Base-by-base conservation (phyloP, 2,888 invertebrate genomes). In the Caenorhabditis sp. region DNA sequence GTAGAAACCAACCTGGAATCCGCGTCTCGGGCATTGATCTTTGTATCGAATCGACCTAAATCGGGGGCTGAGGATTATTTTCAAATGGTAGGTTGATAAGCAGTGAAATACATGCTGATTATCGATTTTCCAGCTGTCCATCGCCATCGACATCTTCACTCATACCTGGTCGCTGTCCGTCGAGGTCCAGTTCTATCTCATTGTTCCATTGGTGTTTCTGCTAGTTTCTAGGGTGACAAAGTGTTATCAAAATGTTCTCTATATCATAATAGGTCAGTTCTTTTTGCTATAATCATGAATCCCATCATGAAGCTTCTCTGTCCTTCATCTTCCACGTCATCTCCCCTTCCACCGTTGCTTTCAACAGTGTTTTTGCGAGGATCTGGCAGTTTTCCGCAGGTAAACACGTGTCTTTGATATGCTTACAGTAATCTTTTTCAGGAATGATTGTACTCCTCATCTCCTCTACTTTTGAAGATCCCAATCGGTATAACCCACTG, bases 91-190 rank as follows among this genome's bases (percentile, higher is more conserved):
- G n/a, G n/a, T 20, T 13, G n/a, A 13, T 50, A n/a, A n/a, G n/a
- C n/a, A n/a, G n/a, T n/a, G n/a, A n/a, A n/a, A n/a, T n/a, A n/a
- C n/a, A n/a, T n/a, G n/a, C n/a, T n/a, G n/a, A n/a, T n/a, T n/a
- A n/a, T n/a, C n/a, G n/a, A n/a, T n/a, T n/a, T n/a, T n/a, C n/a
- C 67, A 67, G 68, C 28, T 68, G 9, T 44, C 56, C 40, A 20
- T 28, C 4, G 53, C 56, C 1, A 68, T 37, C 26, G 55, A 68
- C 18, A 24, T 56, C 2, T 68, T 68, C 56, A 55, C 55, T 3
- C 68, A 68, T 68, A 55, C 53, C 22, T 68, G 69, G 69, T 69
- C 69, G 3, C 32, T 69, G 4, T 69, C 69, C 6, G 58, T 69
- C 20, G 69, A 60, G 32, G 18, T 60, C 20, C 69, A 69, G 13